Conservation (phyloP, 2,113 vertebrate genomes). For the Brachionichthys hirsutus region DNA sequence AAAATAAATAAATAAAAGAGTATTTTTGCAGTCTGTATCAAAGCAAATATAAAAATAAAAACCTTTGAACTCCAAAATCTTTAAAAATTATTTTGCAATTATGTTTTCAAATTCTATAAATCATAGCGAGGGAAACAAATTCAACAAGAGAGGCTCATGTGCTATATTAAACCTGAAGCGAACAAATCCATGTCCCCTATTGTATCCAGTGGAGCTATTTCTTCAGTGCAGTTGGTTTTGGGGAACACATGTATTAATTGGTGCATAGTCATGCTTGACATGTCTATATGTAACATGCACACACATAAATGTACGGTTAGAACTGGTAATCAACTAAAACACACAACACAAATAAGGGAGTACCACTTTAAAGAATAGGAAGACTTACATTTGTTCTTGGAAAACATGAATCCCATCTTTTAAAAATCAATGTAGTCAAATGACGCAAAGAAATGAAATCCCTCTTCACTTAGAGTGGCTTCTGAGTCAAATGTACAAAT, state of each 20-base stretch:
- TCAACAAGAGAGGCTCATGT: constrained; percentile 50
- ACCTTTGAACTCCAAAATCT: constrained; percentile 59
- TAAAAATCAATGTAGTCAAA: constrained; percentile 60
- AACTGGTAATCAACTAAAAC: constrained; percentile 45
- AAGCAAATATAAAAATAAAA: constrained; percentile 84
- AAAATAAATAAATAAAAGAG: constrained; percentile 61
- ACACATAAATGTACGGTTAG: constrained; percentile 51
- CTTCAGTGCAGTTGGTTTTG: constrained; percentile 59
- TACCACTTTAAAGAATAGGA: constrained; percentile 61
- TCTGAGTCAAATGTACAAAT: constrained; percentile 46
- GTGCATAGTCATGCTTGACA: constrained; percentile 75
- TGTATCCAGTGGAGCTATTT: constrained; percentile 50
- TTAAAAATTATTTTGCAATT: constrained; percentile 40
- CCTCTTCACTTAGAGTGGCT: constrained; percentile 36
- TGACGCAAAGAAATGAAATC: constrained; percentile 55
- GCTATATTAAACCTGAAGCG: constrained; percentile 46
- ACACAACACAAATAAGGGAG: constrained; percentile 56
- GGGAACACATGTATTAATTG: constrained; percentile 57
- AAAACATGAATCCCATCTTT: constrained; percentile 51
- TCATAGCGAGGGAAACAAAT: constrained; percentile 60
- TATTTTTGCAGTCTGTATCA: constrained; percentile 74
- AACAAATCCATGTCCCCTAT: constrained; percentile 35
- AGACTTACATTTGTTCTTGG: constrained; percentile 61
- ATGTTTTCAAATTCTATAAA: constrained; percentile 53
- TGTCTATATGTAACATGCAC: constrained; percentile 82